A percentile compares a stretch with the other conserved stretches of the same genome.
Evolutionary conservation across 2,888 invertebrate genomes (phyloP).

Genomic region (Halocaridina rubra): DNA sequence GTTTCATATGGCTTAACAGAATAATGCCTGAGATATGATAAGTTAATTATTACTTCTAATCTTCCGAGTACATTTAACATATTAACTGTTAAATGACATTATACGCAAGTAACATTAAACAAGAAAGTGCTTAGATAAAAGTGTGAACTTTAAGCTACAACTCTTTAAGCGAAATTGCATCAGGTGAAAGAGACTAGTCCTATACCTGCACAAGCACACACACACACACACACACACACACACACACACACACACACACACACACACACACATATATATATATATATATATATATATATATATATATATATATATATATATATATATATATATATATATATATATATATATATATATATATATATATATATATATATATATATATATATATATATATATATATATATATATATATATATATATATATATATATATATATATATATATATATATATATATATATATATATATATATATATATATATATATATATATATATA

Average conservation of each 20-base stretch:
- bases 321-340: neutral
- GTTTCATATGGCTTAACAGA: too few relatives aligned
- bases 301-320: neutral
- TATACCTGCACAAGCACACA: neutral
- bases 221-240: neutral
- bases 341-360: neutral
- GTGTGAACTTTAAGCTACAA: too few relatives aligned
- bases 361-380: neutral
- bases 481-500: neutral
- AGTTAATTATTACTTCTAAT: too few relatives aligned
- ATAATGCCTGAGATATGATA: too few relatives aligned
- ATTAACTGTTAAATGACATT: too few relatives aligned
- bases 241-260: neutral
- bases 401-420: neutral
- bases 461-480: neutral
- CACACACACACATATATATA: neutral
- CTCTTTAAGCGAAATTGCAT: too few relatives aligned
- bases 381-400: neutral
- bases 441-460: neutral
- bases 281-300: conserved; percentile 14
- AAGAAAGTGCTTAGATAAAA: too few relatives aligned
- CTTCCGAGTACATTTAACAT: too few relatives aligned
- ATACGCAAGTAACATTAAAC: too few relatives aligned
- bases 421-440: neutral
- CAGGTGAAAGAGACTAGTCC: too few relatives aligned